A percentile compares a stretch with the other conserved stretches of the same genome.
Conservation (phyloP, 1,140 invertebrate species). For the Diabrotica virgifera region DNA sequence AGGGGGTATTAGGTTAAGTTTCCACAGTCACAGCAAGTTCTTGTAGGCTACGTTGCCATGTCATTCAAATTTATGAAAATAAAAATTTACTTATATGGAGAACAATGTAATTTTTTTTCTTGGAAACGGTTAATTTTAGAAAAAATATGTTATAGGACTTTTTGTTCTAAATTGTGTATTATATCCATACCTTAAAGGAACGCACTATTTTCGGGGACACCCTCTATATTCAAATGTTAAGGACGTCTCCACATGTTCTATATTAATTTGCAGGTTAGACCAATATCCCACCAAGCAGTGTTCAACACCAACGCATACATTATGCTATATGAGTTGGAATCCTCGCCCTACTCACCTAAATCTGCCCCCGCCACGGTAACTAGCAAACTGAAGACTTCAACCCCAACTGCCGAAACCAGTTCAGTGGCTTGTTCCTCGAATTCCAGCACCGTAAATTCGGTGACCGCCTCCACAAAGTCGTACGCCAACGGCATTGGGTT, state of each 20-base stretch:
- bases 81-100: too few relatives aligned
- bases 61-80: too few relatives aligned
- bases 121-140: too few relatives aligned
- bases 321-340: constrained; percentile 82
- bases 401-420: not conserved
- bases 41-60: too few relatives aligned
- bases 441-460: constrained; percentile 15
- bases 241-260: not conserved
- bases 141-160: too few relatives aligned
- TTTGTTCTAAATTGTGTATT: too few relatives aligned
- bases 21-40: too few relatives aligned
- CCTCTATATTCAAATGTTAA: too few relatives aligned
- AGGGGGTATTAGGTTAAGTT: too few relatives aligned
- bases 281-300: constrained; percentile 69
- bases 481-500: constrained; percentile 32
- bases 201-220: too few relatives aligned
- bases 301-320: constrained; percentile 84
- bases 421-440: constrained; percentile 4
- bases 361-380: constrained; percentile 37
- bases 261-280: constrained; percentile 58
- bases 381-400: constrained; percentile 33
- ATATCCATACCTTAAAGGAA: too few relatives aligned
- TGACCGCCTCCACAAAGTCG: constrained; percentile 20
- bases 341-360: constrained; percentile 41
- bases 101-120: too few relatives aligned